These are phyloP conservation scores for Trochalopteron elliotii DNA, from an alignment of 2,113 vertebrate species.

Conservation along the genomic window DNA sequence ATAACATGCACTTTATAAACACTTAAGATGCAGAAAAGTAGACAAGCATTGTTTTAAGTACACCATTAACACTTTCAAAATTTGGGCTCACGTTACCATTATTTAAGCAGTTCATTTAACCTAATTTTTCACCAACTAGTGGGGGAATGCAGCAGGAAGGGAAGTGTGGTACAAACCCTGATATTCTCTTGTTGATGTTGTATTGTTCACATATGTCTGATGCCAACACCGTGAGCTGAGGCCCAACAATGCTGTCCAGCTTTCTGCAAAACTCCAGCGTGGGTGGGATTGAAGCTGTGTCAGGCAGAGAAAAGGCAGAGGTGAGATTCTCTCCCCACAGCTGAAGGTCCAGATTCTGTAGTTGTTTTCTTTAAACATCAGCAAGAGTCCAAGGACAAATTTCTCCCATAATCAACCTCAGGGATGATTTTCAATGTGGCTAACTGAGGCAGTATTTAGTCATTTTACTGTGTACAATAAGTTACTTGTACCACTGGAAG, in stretches of 20 bases:
- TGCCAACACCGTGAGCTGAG: conserved; percentile 93
- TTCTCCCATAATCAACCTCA: background rate
- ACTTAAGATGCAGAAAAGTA: background rate
- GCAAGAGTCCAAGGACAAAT: background rate
- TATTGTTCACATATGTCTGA: conserved; percentile 98
- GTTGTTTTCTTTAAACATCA: background rate
- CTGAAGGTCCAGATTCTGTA: background rate
- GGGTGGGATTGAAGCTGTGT: conserved; percentile 83
- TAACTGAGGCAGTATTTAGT: background rate
- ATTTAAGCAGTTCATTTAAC: background rate
- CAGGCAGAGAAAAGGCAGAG: background rate
- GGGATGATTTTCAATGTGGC: background rate
- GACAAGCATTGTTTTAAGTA: background rate
- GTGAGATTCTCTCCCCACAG: background rate
- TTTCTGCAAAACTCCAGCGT: conserved; percentile 92
- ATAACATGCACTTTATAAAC: background rate
- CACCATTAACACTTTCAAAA: background rate
- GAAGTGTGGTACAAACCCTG: conserved; percentile 81
- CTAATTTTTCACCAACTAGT: background rate
- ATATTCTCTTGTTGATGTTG: conserved; percentile 92
- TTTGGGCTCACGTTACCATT: background rate
- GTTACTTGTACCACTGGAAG: background rate
- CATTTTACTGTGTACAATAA: background rate
- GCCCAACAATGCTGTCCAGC: conserved; percentile 91
- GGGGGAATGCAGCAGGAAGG: background rate